Evolutionary conservation across 2,888 invertebrate genomes (phyloP), one percentile per base, ranked within the genome.

Genomic region (Monochamus alternatus): DNA sequence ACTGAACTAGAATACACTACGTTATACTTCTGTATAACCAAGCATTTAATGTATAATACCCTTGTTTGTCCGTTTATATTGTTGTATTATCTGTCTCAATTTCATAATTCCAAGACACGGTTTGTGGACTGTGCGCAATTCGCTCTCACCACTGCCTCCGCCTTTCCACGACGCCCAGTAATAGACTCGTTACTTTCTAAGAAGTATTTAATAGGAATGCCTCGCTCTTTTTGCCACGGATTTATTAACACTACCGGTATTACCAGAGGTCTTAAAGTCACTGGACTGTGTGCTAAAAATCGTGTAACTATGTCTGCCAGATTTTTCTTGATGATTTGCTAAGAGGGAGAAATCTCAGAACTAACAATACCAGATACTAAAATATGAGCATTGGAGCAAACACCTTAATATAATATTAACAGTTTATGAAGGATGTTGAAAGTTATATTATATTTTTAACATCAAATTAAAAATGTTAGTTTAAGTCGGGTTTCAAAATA

Each of bases 151-250:
- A 5, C 31, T 3, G 47, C 52, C 65, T 52, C 9, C 65, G 47
- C 51, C 30, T 65, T 12, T 47, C 65, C 51, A 65, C 47, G 51
- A 51, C 65, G 14, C 14, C 3, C n/a, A n/a, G 38, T 67, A 67
- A 52, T 52, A 38, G 38, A 67, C 12, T 64, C 14, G 31, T 67
- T 52, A 67, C 65, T 65, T 65, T 65, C 65, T 31, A 67, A 55
- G 67, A 52, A 67, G n/a, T 67, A 43, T 30, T 22, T 22, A 65
- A 51, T 22, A 32, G 22, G 12, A 47, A n/a, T 55, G 38, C 14
- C 38, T 44, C 38, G 12, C 38, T 47, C 47, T 67, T 52, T 32
- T 67, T 31, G 52, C 52, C 55, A n/a, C 31, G 12, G 14, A 38
- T 64, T 55, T 67, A 55, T 55, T 38, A 14, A 10, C n/a, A 38